Percentiles rank a stretch among this genome's conserved stretches.
Evolutionary conservation across 2,888 invertebrate species (phyloP).

Genomic region (Chesias legatella): DNA sequence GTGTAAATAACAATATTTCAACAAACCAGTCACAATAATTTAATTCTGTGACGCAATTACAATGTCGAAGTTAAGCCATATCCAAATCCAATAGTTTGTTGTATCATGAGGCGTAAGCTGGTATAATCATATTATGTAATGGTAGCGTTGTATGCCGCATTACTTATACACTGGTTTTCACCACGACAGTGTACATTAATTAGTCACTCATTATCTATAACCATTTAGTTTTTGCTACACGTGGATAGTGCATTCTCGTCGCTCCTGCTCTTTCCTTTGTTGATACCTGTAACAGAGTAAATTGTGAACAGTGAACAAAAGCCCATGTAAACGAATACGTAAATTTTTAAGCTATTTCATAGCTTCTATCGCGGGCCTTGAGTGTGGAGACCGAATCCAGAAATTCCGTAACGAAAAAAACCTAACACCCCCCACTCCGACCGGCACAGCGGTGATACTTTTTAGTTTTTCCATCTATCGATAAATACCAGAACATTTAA

Average conservation of each 20-base stretch:
- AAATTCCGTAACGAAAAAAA: too few species aligned
- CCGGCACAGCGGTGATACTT: too few species aligned
- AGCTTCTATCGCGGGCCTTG: too few species aligned
- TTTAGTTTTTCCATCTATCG: too few species aligned
- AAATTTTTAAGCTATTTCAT: too few species aligned
- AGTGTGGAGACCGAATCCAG: too few species aligned
- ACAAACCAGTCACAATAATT: slow-evolving; percentile 24
- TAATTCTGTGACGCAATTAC: slow-evolving; percentile 25
- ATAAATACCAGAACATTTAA: too few species aligned
- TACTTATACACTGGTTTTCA: slow-evolving; percentile 7
- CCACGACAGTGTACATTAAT: slow-evolving; percentile 24
- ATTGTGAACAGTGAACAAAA: background rate
- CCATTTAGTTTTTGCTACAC: slow-evolving; percentile 71
- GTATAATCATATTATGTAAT: too few species aligned
- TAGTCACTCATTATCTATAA: slow-evolving; percentile 25
- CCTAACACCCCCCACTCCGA: too few species aligned
- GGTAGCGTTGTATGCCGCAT: too few species aligned
- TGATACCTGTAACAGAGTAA: slow-evolving; percentile 78
- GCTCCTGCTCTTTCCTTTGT: slow-evolving; percentile 86
- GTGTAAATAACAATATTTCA: slow-evolving; percentile 11
- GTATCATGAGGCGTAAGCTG: background rate
- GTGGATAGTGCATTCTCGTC: slow-evolving; percentile 87
- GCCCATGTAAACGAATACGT: background rate
- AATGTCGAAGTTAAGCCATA: slow-evolving; percentile 5
- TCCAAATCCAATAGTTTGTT: background rate